Base-by-base conservation (phyloP, 2,888 invertebrate species). In the Helleia helle region DNA sequence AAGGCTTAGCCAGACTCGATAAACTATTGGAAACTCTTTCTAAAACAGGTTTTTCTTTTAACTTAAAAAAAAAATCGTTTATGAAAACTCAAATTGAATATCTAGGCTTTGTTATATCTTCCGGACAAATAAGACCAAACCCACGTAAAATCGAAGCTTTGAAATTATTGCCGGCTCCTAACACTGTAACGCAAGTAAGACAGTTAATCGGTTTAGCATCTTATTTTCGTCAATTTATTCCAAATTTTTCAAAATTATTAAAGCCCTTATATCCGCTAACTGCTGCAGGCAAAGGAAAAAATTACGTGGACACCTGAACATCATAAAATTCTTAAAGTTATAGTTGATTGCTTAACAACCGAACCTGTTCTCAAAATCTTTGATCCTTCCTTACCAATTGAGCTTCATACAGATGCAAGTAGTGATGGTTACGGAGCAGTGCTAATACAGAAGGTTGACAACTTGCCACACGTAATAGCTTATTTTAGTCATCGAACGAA, bases 191-290 rank as follows among this genome's bases (percentile, higher is more conserved):
- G 8, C 48, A 54, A n/a, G 44, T 56, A 4, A 25, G 51, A 0
- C 52, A 54, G 27, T 54, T 54, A 13, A 28, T 50, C 1, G 54
- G 52, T 0, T 41, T 54, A 1, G 52, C 52, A 1, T 47, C 48
- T 1, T 53, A 51, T 11, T 53, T 53, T 14, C 38, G 51, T 1
- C 36, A 36, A 26, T 56, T 54, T 25, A 48, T 56, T 1, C 46
- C 47, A 1, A 40, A 44, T 4, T 59, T 49, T 29, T 36, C 55
- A 0, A 17, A 18, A 0, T 29, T 56, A 1, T 46, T 46, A 1
- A 45, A 44, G 0, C 56, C 58, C 0, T 38, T 58, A 5, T 59
- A 60, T 38, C 47, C 51, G 0, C n/a, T 59, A 1, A 59, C 58
- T 0, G n/a, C n/a, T n/a, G n/a, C n/a, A n/a, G n/a, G n/a, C n/a